Conservation (phyloP, 2,113 vertebrate genomes). For the Calypte anna region DNA sequence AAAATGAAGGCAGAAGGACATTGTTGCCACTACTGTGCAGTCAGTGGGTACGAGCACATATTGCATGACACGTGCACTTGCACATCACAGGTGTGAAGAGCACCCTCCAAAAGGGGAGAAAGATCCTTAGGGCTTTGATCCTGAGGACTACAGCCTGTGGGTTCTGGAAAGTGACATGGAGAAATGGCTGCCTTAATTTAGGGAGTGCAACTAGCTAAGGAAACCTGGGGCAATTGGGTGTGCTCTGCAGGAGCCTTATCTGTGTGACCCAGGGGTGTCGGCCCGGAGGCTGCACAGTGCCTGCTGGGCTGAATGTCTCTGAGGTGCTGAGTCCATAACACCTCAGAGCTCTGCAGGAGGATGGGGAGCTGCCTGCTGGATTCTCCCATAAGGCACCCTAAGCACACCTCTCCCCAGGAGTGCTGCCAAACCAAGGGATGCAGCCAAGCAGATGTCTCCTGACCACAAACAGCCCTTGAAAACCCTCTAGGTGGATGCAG, state of each 20-base stretch:
- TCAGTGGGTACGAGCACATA: accelerated
- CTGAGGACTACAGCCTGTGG: accelerated
- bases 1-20: neutral
- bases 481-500: neutral
- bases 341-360: accelerated
- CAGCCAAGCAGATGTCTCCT: neutral
- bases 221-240: neutral
- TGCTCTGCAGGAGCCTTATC: neutral
- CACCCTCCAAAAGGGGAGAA: accelerated
- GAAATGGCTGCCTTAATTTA: neutral
- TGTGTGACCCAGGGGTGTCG: accelerated
- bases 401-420: neutral
- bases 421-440: neutral
- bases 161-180: neutral
- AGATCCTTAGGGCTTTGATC: neutral
- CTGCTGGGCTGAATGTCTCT: neutral
- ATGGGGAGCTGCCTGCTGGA: accelerated
- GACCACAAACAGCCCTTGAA: neutral
- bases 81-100: accelerated
- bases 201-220: neutral
- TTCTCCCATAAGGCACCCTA: neutral
- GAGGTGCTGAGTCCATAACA: neutral
- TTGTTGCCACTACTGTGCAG: neutral
- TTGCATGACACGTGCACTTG: accelerated
- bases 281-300: accelerated